These are phyloP conservation scores for Camponotus vicinus DNA, from an alignment of 1,140 invertebrate species.

Conservation along the genomic window DNA sequence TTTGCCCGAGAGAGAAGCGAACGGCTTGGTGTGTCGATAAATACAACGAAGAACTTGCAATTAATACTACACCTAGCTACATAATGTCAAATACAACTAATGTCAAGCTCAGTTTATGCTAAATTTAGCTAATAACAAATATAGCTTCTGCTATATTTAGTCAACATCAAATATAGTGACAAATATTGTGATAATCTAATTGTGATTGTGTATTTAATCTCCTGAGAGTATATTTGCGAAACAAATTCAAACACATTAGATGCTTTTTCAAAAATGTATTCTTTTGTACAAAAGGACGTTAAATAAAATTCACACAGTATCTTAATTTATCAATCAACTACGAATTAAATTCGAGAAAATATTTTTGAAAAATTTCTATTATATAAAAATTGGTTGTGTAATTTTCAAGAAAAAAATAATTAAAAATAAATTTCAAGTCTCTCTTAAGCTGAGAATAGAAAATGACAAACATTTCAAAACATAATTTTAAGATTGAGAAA, in stretches of 20 bases:
- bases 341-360: not conserved
- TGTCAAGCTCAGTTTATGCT: slow-evolving; percentile 6
- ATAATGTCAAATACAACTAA: not conserved
- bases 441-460: not conserved
- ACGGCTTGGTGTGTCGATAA: slow-evolving; percentile 16
- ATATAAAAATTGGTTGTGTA: not conserved
- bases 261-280: not conserved
- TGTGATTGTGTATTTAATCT: not conserved
- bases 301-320: not conserved
- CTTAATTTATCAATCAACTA: not conserved
- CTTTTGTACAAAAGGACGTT: not conserved
- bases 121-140: slow-evolving; percentile 13
- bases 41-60: slow-evolving; percentile 15
- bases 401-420: not conserved
- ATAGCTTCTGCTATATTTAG: slow-evolving; percentile 12
- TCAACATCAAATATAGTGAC: slow-evolving; percentile 1
- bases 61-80: slow-evolving; percentile 22
- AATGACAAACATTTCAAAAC: not conserved
- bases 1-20: slow-evolving; percentile 43
- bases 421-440: not conserved
- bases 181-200: slow-evolving; percentile 20
- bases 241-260: not conserved
- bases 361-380: not conserved
- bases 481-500: not conserved
- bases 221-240: slow-evolving; percentile 1